Base-by-base conservation (phyloP, 2,888 invertebrate genomes). In the Cheilosia urbana region DNA sequence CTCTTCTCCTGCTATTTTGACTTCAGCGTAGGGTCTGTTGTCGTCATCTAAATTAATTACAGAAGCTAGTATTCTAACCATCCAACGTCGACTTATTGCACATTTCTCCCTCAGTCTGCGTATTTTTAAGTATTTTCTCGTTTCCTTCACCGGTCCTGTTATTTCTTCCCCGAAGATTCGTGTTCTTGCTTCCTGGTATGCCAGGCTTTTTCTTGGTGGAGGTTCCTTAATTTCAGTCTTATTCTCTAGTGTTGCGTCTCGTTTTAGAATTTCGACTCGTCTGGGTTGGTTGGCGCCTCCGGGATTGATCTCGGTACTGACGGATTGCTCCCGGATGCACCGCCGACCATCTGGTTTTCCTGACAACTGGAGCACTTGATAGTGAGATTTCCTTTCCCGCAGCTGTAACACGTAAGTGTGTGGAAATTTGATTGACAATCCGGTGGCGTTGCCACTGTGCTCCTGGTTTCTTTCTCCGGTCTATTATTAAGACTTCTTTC, bases 11-110 rank as follows among this genome's bases (percentile, higher is more conserved):
- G 17, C 21, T n/a, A 24, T 15, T 15, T n/a, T 42, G 5, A 49
- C 63, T 49, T 49, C 53, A 2, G 66, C 51, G n/a, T 66, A 66
- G 21, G 66, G 66, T 13, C 40, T 40, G 37, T 51, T 51, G 2
- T 66, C 66, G 66, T 66, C 37, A 37, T 27, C 27, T 27, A 13
- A 40, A 1, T 7, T 51, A 6, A 19, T 37, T 53, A 66, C 11
- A 0, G 51, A 5, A 4, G 66, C 19, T 4, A 42, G 15, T 30
- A 34, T 30, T 53, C 53, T 24, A 63, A 11, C 19, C 40, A 17
- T n/a, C 7, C 51, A 4, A 40, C 47, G 19, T 53, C 53, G 21
- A n/a, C 1, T 24, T 40, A 63, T 34, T 49, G 19, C 19, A 19
- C 19, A 34, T 13, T 63, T 63, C n/a, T 42, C 60, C n/a, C 49